These are phyloP conservation scores for Microctenopoma stevenorrisi DNA, from an alignment of 2,797 vertebrate species.

Conservation along the genomic window DNA sequence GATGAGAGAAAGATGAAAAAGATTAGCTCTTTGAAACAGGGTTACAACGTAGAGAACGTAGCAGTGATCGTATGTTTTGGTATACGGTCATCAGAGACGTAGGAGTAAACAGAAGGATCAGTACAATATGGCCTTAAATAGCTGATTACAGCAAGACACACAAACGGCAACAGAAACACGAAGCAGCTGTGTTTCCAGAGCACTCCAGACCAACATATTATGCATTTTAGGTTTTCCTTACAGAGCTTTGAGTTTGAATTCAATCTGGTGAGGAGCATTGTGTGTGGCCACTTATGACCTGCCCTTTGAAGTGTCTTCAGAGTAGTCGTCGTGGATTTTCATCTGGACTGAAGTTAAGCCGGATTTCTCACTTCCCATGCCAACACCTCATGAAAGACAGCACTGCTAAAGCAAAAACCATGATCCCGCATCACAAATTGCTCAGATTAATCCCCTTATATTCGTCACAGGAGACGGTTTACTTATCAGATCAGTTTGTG, in stretches of 20 bases:
- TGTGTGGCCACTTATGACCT: slow-evolving; percentile 66
- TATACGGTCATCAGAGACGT: slow-evolving; percentile 52
- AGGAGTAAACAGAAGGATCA: slow-evolving; percentile 59
- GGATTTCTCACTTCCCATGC: slow-evolving; percentile 73
- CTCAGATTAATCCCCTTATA: slow-evolving; percentile 45
- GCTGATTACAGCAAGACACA: slow-evolving; percentile 35
- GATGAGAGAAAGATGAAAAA: slow-evolving; percentile 65
- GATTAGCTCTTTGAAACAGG: slow-evolving; percentile 57
- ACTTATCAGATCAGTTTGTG: slow-evolving; percentile 31
- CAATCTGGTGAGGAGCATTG: slow-evolving; percentile 50
- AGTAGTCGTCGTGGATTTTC: slow-evolving; percentile 67
- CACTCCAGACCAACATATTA: neutral
- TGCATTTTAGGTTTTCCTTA: slow-evolving; percentile 13
- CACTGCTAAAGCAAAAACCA: slow-evolving; percentile 47
- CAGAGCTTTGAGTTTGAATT: slow-evolving; percentile 20
- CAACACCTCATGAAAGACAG: slow-evolving; percentile 52
- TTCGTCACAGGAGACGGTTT: slow-evolving; percentile 30
- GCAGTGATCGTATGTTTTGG: slow-evolving; percentile 63
- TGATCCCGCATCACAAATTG: slow-evolving; percentile 51
- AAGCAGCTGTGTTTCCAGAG: neutral
- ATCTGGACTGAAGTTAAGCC: slow-evolving; percentile 61
- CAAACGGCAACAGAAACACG: slow-evolving; percentile 6
- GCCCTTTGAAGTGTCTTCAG: slow-evolving; percentile 71
- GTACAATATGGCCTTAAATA: slow-evolving; percentile 28
- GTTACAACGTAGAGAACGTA: slow-evolving; percentile 56